Base-by-base conservation (phyloP, 2,113 vertebrate species). In the Poicephalus gulielmi region DNA sequence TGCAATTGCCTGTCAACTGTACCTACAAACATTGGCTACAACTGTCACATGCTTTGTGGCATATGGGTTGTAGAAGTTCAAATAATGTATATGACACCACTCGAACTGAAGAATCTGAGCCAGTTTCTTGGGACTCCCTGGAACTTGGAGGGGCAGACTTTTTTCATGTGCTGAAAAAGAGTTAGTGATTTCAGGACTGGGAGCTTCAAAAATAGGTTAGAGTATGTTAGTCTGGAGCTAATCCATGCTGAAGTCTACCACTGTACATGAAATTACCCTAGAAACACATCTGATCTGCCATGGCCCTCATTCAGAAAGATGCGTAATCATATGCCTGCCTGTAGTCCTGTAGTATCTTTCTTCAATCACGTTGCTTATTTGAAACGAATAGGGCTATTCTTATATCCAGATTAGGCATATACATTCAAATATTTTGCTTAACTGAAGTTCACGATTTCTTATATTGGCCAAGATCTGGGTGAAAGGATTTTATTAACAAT, bases 401-500 rank as follows among this genome's bases (percentile, higher is more conserved):
- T 50, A 59, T 41, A 60, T 83, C 35, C 44, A 74, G 30, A 50
- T 74, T 43, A 77, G 35, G 16, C 33, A 52, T 7, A 62, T 8
- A 15, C 0, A 1, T 70, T 79, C 17, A 59, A 53, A 39, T 88
- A 66, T 12, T 33, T 88, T 81, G 20, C 35, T 83, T 85, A 75
- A 81, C 33, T 39, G 31, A 6, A 74, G 31, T 22, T 20, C 8
- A 6, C 37, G 4, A 59, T 83, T 85, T 46, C 35, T 92, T 83
- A 53, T 44, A 62, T 23, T 53, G 19, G 37, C 16, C 20, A 59
- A 88, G 75, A 70, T 67, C n/a, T 73, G 70, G 37, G 43, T 83
- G 64, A 90, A 94, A 90, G 44, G 12, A 28, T 88, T 95, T 89
- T 53, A 78, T 70, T 93, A 93, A 92, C 53, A 88, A 67, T 47